phyloP scores from a whole-genome alignment of 2,888 invertebrate genomes.

The Oscheius sp. region DNA sequence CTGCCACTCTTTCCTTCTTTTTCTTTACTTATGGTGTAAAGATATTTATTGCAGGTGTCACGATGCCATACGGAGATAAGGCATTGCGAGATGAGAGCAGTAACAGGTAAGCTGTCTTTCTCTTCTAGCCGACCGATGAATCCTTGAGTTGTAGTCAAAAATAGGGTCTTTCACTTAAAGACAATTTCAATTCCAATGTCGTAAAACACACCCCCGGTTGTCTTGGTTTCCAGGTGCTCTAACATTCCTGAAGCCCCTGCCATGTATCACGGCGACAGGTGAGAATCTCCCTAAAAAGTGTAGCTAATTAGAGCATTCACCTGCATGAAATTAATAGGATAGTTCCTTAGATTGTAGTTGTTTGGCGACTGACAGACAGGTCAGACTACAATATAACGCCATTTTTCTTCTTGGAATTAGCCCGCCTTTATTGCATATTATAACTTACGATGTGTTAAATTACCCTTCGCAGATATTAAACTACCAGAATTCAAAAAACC shows the following conservation, averaged over 20 bases:
- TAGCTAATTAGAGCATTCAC: too few species aligned
- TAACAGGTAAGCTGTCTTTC: conserved; percentile 23
- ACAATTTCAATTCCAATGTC: conserved; percentile 18
- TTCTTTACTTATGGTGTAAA: background rate
- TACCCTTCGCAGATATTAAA: too few species aligned
- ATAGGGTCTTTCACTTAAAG: background rate
- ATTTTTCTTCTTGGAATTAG: too few species aligned
- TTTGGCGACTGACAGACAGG: too few species aligned
- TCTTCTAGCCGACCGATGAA: too few species aligned
- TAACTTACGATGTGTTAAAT: too few species aligned
- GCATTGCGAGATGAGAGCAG: conserved; percentile 31
- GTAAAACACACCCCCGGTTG: conserved; percentile 21
- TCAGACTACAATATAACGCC: too few species aligned
- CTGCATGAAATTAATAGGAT: too few species aligned
- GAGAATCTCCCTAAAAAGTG: conserved; percentile 1
- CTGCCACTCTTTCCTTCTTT: background rate
- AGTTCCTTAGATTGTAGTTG: too few species aligned
- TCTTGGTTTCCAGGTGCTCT: conserved; percentile 21
- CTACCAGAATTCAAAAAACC: too few species aligned
- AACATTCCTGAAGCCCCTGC: conserved; percentile 8
- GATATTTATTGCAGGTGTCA: conserved; percentile 5
- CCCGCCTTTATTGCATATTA: too few species aligned
- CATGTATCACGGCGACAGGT: conserved; percentile 22
- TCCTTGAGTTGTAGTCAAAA: background rate
- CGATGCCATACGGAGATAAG: conserved; percentile 32